These are phyloP conservation scores for Ochotona princeps DNA, from an alignment of 2,113 vertebrate genomes.

Conservation along the genomic window DNA sequence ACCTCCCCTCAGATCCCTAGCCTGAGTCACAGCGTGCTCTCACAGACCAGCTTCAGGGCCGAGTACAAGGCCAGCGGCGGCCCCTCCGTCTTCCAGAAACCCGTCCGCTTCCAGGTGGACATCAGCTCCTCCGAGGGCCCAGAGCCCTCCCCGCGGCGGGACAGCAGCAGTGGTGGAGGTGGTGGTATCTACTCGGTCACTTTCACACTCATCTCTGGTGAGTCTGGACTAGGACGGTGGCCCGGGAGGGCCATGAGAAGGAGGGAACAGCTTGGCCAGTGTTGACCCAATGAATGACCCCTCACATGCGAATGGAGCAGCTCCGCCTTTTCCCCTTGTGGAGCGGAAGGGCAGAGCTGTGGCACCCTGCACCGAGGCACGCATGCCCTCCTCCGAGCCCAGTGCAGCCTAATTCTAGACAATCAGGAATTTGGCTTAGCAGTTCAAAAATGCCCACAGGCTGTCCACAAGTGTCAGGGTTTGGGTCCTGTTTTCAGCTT, in stretches of 20 bases:
- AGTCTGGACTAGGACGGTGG: neutral
- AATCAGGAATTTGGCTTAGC: no score
- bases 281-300: neutral
- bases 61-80: slow-evolving; percentile 95
- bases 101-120: slow-evolving; percentile 96
- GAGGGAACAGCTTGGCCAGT: neutral
- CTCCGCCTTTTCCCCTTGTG: neutral
- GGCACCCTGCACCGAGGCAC: neutral
- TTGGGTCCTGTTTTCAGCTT: no score
- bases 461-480: no score
- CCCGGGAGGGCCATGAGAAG: neutral
- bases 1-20: slow-evolving; percentile 90
- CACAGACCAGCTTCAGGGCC: slow-evolving; percentile 95
- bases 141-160: slow-evolving; percentile 78
- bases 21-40: slow-evolving; percentile 96
- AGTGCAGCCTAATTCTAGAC: no score
- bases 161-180: slow-evolving; percentile 85
- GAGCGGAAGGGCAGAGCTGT: neutral
- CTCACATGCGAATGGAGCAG: no score
- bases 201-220: slow-evolving; percentile 95
- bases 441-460: no score
- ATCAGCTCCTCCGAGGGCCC: slow-evolving; percentile 94
- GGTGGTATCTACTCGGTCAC: slow-evolving; percentile 95
- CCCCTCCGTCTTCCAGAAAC: slow-evolving; percentile 96
- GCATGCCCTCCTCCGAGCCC: neutral